A percentile compares a stretch with the other conserved stretches of the same genome.
Conservation (phyloP, 2,113 vertebrate genomes). For the Pygoscelis adeliae region DNA sequence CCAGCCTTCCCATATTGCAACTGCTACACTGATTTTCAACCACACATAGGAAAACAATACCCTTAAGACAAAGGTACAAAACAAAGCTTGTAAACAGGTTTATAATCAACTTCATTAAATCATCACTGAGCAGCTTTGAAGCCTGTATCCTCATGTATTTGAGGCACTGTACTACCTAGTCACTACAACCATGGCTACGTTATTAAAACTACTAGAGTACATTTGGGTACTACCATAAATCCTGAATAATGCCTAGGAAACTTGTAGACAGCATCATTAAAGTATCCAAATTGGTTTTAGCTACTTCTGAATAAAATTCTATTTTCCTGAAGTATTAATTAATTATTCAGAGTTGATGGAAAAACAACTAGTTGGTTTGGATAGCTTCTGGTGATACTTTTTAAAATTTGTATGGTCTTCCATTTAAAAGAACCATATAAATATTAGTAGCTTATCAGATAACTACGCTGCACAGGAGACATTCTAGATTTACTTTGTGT, state of each 20-base stretch:
- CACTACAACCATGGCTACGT: background rate
- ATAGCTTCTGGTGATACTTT: background rate
- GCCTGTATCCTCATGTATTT: background rate
- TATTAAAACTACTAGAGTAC: background rate
- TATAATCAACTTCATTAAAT: background rate
- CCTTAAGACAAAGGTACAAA: background rate
- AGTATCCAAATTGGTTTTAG: background rate
- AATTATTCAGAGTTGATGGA: background rate
- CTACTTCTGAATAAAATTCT: background rate
- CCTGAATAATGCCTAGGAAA: background rate
- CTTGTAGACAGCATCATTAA: background rate
- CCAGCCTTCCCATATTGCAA: background rate
- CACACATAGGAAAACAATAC: background rate
- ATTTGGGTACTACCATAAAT: background rate
- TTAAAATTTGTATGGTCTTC: background rate
- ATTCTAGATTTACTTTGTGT: background rate
- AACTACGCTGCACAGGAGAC: background rate
- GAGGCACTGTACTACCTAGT: background rate
- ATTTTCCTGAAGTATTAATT: background rate
- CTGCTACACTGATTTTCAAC: background rate
- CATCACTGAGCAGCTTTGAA: background rate
- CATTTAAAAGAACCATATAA: background rate
- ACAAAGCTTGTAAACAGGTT: background rate
- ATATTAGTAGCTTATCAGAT: background rate
- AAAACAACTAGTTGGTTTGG: background rate